phyloP scores from a whole-genome alignment of 2,113 vertebrate species.

The Phrynosoma blainvillii region DNA sequence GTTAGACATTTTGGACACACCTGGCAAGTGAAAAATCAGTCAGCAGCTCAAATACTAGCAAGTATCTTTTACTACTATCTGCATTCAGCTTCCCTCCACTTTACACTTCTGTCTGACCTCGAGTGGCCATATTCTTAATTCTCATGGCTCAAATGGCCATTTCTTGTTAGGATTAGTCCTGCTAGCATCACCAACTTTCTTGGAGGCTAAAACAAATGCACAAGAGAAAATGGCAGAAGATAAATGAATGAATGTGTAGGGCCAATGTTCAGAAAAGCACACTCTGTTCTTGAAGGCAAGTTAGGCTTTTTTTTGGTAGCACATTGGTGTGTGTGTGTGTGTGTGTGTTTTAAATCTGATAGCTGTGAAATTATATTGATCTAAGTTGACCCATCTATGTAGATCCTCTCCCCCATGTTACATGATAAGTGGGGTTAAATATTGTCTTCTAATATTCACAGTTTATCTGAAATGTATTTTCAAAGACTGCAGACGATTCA shows the following conservation, averaged over 20 bases:
- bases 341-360: constrained; percentile 22
- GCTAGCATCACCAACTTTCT: constrained; percentile 39
- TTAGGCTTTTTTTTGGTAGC: constrained; percentile 5
- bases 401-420: constrained; percentile 65
- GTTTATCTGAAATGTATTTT: constrained; percentile 69
- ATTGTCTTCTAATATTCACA: constrained; percentile 51
- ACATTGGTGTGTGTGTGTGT: not conserved
- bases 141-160: constrained; percentile 22
- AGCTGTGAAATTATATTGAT: constrained; percentile 39
- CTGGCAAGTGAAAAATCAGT: constrained; percentile 41
- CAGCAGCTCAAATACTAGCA: not conserved
- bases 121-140: constrained; percentile 12
- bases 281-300: constrained; percentile 35
- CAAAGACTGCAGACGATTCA: constrained; percentile 68
- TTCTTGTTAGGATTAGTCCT: constrained; percentile 27
- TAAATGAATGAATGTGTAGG: not conserved
- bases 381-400: constrained; percentile 45
- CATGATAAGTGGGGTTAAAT: not conserved
- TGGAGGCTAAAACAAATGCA: constrained; percentile 61
- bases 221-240: constrained; percentile 49
- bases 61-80: constrained; percentile 26
- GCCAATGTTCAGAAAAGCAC: constrained; percentile 1
- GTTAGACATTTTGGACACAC: constrained; percentile 22
- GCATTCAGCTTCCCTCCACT: not conserved
- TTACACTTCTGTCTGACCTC: not conserved